phyloP scores from a whole-genome alignment of 2,113 vertebrate genomes.

The Tursiops truncatus region DNA sequence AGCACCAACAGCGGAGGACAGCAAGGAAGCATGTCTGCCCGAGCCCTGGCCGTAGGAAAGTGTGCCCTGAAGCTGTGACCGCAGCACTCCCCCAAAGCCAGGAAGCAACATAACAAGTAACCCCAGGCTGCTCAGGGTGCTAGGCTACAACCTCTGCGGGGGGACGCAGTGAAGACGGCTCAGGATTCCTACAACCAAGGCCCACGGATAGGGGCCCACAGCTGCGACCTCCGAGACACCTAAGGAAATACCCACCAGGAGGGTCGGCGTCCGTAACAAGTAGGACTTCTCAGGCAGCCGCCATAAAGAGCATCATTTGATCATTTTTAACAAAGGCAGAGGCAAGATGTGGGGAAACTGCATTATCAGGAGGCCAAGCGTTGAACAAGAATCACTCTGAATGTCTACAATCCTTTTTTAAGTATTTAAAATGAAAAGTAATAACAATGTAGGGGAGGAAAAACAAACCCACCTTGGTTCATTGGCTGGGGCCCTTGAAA shows the following conservation, averaged over 20 bases:
- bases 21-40: neutral
- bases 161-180: too few relatives aligned
- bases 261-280: neutral
- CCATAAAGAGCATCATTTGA: neutral
- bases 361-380: neutral
- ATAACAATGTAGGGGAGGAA: neutral
- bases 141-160: neutral
- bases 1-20: neutral
- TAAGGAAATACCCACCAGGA: neutral
- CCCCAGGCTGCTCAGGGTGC: neutral
- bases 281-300: neutral
- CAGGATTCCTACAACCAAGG: neutral
- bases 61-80: neutral
- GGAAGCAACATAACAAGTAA: neutral
- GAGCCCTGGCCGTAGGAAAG: neutral
- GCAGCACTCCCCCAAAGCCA: neutral
- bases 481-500: neutral
- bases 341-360: neutral
- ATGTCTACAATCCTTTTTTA: neutral
- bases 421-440: conserved; percentile 32
- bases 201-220: neutral
- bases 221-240: neutral
- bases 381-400: neutral
- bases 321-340: conserved; percentile 1
- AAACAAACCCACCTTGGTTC: neutral